phyloP scores from a whole-genome alignment of 1,140 invertebrate species.

The Panulirus ornatus region DNA sequence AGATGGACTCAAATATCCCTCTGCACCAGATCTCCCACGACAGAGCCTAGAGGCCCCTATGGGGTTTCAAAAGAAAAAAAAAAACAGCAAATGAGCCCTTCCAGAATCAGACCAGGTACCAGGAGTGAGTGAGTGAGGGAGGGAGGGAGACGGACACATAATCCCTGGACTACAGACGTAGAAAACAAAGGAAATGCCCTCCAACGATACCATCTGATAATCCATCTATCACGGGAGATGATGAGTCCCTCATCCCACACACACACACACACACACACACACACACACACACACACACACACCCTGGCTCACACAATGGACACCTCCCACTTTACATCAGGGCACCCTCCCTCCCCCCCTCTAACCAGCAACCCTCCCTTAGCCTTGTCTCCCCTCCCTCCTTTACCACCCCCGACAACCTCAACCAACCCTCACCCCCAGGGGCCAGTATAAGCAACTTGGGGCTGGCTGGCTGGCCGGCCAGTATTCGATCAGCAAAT shows the following conservation, averaged over 20 bases:
- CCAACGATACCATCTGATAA: conserved; percentile 35
- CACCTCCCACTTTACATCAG: background rate
- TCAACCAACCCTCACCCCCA: background rate
- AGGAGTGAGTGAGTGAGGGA: too few species aligned
- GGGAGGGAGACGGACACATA: background rate
- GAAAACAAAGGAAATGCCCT: conserved; percentile 40
- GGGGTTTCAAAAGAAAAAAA: too few species aligned
- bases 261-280: background rate
- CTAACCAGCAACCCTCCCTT: background rate
- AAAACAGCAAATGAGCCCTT: too few species aligned
- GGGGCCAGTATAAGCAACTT: conserved; percentile 21
- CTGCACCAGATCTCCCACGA: too few species aligned
- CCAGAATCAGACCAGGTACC: too few species aligned
- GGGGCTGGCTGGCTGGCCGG: conserved; percentile 48
- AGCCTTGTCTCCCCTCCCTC: background rate
- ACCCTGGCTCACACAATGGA: background rate
- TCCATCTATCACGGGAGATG: conserved; percentile 41
- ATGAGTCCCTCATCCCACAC: conserved; percentile 8
- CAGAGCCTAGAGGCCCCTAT: too few species aligned
- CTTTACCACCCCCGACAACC: too few species aligned
- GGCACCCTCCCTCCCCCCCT: background rate
- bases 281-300: background rate
- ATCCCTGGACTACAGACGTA: conserved; percentile 3
- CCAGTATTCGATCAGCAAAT: conserved; percentile 60
- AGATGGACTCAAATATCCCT: too few species aligned